Evolutionary conservation across 2,797 vertebrate genomes (phyloP).

Genomic region (Gymnothorax reevesii): DNA sequence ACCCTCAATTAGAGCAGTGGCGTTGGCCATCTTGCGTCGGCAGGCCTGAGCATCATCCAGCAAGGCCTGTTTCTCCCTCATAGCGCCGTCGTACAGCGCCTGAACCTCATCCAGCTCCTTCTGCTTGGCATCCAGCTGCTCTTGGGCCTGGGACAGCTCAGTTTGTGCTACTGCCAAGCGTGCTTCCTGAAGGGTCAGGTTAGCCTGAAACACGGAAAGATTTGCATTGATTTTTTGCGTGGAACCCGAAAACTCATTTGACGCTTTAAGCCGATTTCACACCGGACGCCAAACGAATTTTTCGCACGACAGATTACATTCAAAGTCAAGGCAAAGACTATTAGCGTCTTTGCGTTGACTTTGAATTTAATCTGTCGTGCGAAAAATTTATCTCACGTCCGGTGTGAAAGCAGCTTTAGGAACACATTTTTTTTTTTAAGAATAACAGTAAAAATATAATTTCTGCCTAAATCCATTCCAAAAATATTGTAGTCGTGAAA

Average conservation of each 20-base stretch:
- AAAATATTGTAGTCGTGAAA: no score
- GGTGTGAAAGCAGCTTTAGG: no score
- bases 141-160: constrained; percentile 75
- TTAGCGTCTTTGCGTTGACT: no score
- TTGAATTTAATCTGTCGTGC: no score
- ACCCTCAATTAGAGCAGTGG: constrained; percentile 78
- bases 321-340: no score
- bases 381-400: no score
- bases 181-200: constrained; percentile 78
- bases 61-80: constrained; percentile 79
- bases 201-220: constrained; percentile 62
- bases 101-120: constrained; percentile 77
- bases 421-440: no score
- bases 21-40: constrained; percentile 80
- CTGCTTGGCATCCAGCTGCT: constrained; percentile 79
- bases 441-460: no score
- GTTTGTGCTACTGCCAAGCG: constrained; percentile 72
- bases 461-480: no score
- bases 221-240: no score
- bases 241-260: not conserved
- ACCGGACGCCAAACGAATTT: not conserved
- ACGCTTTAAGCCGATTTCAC: not conserved
- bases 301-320: not conserved
- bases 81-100: constrained; percentile 76
- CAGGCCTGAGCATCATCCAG: constrained; percentile 77